Base-by-base conservation (phyloP, 2,113 vertebrate species). In the Cranoglanis bouderius region DNA sequence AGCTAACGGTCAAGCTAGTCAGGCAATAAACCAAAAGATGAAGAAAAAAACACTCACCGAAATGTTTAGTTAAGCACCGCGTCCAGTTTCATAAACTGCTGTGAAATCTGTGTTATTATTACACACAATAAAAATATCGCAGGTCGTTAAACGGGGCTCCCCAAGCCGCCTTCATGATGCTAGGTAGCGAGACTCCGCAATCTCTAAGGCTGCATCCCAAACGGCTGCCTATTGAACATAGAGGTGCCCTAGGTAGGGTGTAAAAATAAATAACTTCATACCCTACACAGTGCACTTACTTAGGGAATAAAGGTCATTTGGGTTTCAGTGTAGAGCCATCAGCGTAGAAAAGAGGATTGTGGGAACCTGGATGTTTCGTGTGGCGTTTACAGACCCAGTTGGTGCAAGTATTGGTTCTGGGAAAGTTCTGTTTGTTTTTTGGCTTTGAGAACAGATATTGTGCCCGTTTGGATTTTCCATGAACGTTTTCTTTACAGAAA, bases 11-110 rank as follows among this genome's bases (percentile, higher is more conserved):
- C 46, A 59, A 6, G 14, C 55, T 35, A 51, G 21, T 43, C 72
- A 70, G 53, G 29, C 2, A 63, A 24, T 9, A 2, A 49, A 70
- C 29, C 24, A 43, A 40, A 70, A 13, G 40, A 55, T 0, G 2
- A 55, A 55, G 3, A 55, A 19, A 24, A 61, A 38, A 35, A 46
- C 14, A 72, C 94, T 94, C 87, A 95, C 95, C 95, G 94, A 93
- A 90, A 92, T 94, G 95, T 92, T 90, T 87, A 83, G 90, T 90
- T 93, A 90, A 93, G 92, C 89, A 94, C 93, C 90, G 93, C 93
- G 94, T 95, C 94, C 94, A 94, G 92, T 94, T 94, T 87, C 91
- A 91, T 92, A 92, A 88, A 89, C 89, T 88, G 72, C 9, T n/a
- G 67, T 63, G 65, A 91, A 91, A 90, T 90, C 82, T 88, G 38